phyloP scores from a whole-genome alignment of 2,113 vertebrate species.

The Dermatemys mawii region DNA sequence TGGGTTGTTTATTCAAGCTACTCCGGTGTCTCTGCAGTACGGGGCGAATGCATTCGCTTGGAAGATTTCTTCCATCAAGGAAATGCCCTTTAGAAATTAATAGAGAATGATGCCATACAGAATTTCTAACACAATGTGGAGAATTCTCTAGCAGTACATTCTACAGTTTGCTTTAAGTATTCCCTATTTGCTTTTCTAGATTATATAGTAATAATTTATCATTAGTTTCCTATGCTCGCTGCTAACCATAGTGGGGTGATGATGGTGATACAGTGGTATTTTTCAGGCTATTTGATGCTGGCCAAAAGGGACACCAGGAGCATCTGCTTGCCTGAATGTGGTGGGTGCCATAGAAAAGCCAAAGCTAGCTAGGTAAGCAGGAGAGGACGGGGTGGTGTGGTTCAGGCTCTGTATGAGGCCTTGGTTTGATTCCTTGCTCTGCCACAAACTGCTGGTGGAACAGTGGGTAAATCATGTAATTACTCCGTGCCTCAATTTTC shows the following conservation, averaged over 20 bases:
- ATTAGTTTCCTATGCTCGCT: neutral
- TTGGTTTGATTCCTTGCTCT: neutral
- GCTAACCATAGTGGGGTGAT: neutral
- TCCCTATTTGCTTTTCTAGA: neutral
- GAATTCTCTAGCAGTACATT: neutral
- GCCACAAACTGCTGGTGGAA: neutral
- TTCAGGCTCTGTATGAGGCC: neutral
- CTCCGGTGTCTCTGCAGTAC: neutral
- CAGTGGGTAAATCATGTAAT: neutral
- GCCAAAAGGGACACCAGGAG: neutral
- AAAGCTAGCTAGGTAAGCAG: neutral
- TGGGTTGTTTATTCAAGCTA: constrained; percentile 57
- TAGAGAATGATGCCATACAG: accelerated
- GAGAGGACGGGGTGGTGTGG: neutral
- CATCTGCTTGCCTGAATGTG: neutral
- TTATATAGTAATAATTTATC: neutral
- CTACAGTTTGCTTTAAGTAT: neutral
- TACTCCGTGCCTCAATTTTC: neutral
- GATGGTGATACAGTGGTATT: neutral
- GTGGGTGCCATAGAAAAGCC: neutral
- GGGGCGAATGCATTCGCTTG: neutral
- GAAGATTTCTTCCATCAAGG: neutral
- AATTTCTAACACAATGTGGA: accelerated
- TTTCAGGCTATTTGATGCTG: neutral
- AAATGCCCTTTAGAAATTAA: neutral